phyloP scores from a whole-genome alignment of 1,140 invertebrate species.

The Temnothorax curvispinosus region DNA sequence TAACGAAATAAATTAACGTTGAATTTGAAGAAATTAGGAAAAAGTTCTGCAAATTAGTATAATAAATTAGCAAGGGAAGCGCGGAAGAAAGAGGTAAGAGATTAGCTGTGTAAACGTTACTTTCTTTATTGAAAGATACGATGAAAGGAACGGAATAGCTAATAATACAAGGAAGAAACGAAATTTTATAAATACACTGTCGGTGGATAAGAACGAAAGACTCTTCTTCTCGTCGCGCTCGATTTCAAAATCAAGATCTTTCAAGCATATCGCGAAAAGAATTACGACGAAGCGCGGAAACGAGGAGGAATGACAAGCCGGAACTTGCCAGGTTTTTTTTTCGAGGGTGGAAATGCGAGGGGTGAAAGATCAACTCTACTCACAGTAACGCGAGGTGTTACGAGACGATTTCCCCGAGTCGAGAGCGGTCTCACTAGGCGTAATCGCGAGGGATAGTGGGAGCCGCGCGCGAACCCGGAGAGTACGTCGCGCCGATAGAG shows the following conservation, averaged over 20 bases:
- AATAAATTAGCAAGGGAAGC: neutral
- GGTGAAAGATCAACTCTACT: neutral
- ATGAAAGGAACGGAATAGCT: neutral
- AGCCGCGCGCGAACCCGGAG: conserved; percentile 20
- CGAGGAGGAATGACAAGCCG: neutral
- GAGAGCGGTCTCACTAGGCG: neutral
- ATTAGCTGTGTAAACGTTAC: neutral
- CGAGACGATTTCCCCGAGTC: neutral
- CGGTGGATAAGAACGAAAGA: neutral
- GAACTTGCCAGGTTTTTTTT: conserved; percentile 3
- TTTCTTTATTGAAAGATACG: neutral
- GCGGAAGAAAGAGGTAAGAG: neutral
- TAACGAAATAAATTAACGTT: neutral
- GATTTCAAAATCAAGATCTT: neutral
- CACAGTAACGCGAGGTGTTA: neutral
- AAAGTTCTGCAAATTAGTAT: neutral
- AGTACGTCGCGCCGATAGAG: conserved; percentile 37
- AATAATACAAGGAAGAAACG: neutral
- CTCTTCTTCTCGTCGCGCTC: neutral
- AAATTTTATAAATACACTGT: neutral
- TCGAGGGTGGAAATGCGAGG: conserved; percentile 1
- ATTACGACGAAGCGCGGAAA: neutral
- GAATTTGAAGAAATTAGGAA: neutral
- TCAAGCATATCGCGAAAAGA: neutral
- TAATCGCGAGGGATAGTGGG: neutral